Base-by-base conservation (phyloP, 2,113 vertebrate genomes). In the Scophthalmus maximus region DNA sequence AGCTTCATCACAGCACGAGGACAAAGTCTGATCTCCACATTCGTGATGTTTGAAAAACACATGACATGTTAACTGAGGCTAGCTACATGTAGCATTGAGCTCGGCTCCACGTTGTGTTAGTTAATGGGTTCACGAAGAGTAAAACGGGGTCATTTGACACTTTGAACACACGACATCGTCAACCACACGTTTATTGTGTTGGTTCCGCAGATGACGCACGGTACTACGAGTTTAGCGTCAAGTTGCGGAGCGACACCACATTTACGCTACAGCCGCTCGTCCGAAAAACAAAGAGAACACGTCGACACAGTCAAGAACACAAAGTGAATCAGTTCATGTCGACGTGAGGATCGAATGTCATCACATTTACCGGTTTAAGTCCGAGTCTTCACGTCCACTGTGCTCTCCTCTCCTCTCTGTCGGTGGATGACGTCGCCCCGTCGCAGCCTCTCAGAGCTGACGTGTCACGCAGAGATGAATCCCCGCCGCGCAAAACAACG, bases 181-280 rank as follows among this genome's bases (percentile, higher is more conserved):
- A n/a, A n/a, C n/a, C n/a, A n/a, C n/a, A n/a, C n/a, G n/a, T n/a
- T n/a, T n/a, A n/a, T n/a, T n/a, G n/a, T n/a, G n/a, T n/a, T n/a
- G n/a, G n/a, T n/a, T n/a, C n/a, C n/a, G n/a, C n/a, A n/a, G n/a
- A n/a, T 42, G 10, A 46, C 15, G 36, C 9, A 29, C 2, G 47
- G 49, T 59, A 46, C 34, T 23, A 56, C 42, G 18, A n/a, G 49
- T 29, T 73, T 68, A 64, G 65, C 75, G 10, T 66, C 40, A 78
- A 49, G 62, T 75, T 85, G 52, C 5, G 11, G 18, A 40, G 15
- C 6, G 11, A 44, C 10, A 51, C 23, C 17, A 42, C 8, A n/a
- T 40, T n/a, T 20, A 23, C 38, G 34, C 57, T 53, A 9, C 27
- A 59, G 25, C 3, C 25, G 6, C n/a, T 15, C 12, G 8, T 11